phyloP scores from a whole-genome alignment of 2,797 vertebrate species.

The Neoniphon sammara region DNA sequence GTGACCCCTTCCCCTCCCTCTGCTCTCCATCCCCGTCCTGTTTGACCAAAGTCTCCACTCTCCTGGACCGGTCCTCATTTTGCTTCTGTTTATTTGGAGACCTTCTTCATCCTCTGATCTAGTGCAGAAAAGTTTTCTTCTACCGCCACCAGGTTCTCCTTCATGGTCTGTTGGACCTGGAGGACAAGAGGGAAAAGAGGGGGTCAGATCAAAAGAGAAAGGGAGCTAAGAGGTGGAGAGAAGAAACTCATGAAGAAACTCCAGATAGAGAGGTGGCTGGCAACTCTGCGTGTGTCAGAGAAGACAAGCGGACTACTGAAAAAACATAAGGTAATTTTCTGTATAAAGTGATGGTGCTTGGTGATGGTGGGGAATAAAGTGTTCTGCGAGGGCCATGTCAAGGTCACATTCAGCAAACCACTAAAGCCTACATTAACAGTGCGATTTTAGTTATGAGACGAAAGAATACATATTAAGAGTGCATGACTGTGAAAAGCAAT shows the following conservation, averaged over 20 bases:
- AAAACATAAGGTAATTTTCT: not conserved
- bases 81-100: conserved; percentile 84
- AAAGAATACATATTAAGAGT: not conserved
- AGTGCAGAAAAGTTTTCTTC: conserved; percentile 90
- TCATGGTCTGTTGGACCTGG: conserved; percentile 94
- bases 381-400: not conserved
- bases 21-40: conserved; percentile 54
- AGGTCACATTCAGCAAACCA: not conserved
- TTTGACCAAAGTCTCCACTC: conserved; percentile 59
- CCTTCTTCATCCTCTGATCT: conserved; percentile 90
- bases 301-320: not conserved
- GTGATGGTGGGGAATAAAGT: not conserved
- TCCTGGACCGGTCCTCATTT: conserved; percentile 42
- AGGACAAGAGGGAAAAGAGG: not conserved
- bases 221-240: not conserved
- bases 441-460: too few species aligned
- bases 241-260: not conserved
- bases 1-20: conserved; percentile 32
- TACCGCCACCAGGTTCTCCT: conserved; percentile 89
- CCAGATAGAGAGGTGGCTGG: not conserved
- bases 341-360: not conserved
- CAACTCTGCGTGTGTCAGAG: too few species aligned
- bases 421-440: not conserved
- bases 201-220: not conserved
- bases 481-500: not conserved